These are phyloP conservation scores for Gambelia wislizenii DNA, from an alignment of 2,797 vertebrate species.

Conservation along the genomic window DNA sequence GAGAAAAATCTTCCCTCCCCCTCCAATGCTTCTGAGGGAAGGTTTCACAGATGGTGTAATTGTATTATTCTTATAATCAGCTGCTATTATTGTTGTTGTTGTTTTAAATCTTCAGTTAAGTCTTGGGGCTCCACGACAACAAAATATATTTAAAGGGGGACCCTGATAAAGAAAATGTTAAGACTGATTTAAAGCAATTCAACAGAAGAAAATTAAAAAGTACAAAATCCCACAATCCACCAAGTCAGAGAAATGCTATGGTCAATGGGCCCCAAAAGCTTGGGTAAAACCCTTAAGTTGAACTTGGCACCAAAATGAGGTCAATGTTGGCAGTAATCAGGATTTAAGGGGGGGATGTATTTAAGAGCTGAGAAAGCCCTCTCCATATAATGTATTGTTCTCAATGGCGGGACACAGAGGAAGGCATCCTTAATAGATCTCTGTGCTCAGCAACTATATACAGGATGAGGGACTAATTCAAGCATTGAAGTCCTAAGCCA, in stretches of 20 bases:
- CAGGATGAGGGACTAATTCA: neutral
- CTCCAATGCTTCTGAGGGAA: too few relatives aligned
- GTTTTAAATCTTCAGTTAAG: too few relatives aligned
- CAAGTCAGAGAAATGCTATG: neutral
- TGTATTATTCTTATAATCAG: too few relatives aligned
- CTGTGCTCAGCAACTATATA: neutral
- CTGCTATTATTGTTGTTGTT: too few relatives aligned
- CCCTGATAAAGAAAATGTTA: too few relatives aligned
- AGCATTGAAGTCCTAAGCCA: neutral
- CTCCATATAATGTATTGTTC: neutral
- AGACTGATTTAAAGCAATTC: too few relatives aligned
- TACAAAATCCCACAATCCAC: neutral
- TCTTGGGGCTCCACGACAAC: too few relatives aligned
- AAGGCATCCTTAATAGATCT: neutral
- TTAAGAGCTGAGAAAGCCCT: neutral
- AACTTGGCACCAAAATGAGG: neutral
- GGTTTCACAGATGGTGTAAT: too few relatives aligned
- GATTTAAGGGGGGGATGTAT: neutral
- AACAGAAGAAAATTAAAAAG: neutral
- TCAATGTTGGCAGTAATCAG: neutral
- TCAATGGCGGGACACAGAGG: neutral
- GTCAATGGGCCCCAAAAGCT: neutral
- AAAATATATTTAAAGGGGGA: too few relatives aligned
- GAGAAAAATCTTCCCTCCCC: too few relatives aligned
- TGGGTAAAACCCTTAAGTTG: neutral